Evolutionary conservation across 2,888 invertebrate genomes (phyloP), one percentile per base, ranked within the genome.

Genomic region (Spodoptera littoralis): DNA sequence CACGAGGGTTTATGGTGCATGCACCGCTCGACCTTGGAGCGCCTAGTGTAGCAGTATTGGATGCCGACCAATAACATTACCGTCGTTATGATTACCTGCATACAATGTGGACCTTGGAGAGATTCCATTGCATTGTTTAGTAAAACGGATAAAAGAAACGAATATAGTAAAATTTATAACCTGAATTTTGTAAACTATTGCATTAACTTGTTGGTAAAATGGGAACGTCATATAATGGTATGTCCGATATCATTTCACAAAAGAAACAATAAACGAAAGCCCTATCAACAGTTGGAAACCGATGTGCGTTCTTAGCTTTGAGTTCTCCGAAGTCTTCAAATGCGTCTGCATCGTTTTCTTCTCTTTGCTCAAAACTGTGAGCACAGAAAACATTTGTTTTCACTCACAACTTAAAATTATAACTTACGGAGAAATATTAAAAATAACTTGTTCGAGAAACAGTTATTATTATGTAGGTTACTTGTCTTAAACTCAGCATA

Each of bases 401-500:
- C 47, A 64, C 60, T 70, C 60, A 49, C 51, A 56, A 51, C 52
- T 64, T 70, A 36, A 74, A 79, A 71, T 70, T 69, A 72, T 66
- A 79, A 70, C 72, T 57, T 79, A 76, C 71, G 46, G 58, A 73
- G 77, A 76, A 79, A 60, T 68, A 74, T 67, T 76, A 63, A 60
- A 70, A 67, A 70, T 66, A 79, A 77, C 70, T 66, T 66, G 60
- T 64, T 58, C 66, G 66, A 73, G 65, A 54, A 79, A 81, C 68
- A 56, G 81, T 84, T 84, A 81, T 82, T 82, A 79, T 82, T 81
- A 84, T 86, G 84, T 87, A 84, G 87, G 87, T 87, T 86, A 86
- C 79, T 82, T 82, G 84, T 80, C 76, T 75, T 76, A 72, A 73
- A 73, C 65, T 57, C 73, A 61, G 71, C 71, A 50, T 70, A 69